These are phyloP conservation scores for Novumbra hubbsi DNA, from an alignment of 2,797 vertebrate species.

Conservation along the genomic window DNA sequence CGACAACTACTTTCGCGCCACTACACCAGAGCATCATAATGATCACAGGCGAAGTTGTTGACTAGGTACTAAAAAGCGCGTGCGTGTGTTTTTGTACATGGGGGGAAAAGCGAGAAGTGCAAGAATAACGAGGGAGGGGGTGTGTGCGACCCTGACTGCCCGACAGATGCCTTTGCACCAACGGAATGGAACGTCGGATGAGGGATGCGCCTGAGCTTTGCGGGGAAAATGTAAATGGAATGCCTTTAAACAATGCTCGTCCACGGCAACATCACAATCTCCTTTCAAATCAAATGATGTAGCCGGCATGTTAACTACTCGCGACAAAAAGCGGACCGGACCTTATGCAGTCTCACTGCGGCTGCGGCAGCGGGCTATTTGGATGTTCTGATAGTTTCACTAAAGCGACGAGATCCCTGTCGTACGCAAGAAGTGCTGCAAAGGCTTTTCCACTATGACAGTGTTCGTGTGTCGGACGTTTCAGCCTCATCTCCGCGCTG, in stretches of 20 bases:
- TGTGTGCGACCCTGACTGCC: background rate
- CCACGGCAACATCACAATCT: constrained; percentile 4
- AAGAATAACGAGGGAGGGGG: background rate
- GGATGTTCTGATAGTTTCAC: constrained; percentile 22
- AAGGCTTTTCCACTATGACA: constrained; percentile 7
- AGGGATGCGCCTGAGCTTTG: constrained; percentile 16
- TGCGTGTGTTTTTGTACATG: constrained; percentile 12
- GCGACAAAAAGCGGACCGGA: background rate
- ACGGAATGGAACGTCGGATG: background rate
- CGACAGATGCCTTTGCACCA: constrained; percentile 66
- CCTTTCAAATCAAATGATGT: constrained; percentile 14
- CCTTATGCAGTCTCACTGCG: constrained; percentile 4
- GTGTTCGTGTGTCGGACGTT: background rate
- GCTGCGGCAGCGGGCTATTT: background rate
- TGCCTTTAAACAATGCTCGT: constrained; percentile 4
- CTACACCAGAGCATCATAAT: background rate
- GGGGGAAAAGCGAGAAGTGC: background rate
- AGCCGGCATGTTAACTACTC: background rate
- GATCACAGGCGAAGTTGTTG: background rate
- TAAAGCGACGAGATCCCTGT: constrained; percentile 14
- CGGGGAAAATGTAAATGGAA: constrained; percentile 42
- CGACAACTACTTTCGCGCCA: background rate
- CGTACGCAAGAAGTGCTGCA: constrained; percentile 20
- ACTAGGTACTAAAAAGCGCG: background rate
- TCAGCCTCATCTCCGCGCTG: constrained; percentile 1